Evolutionary conservation across 2,113 vertebrate species (phyloP).

Genomic region (Sporophila hypoxantha): DNA sequence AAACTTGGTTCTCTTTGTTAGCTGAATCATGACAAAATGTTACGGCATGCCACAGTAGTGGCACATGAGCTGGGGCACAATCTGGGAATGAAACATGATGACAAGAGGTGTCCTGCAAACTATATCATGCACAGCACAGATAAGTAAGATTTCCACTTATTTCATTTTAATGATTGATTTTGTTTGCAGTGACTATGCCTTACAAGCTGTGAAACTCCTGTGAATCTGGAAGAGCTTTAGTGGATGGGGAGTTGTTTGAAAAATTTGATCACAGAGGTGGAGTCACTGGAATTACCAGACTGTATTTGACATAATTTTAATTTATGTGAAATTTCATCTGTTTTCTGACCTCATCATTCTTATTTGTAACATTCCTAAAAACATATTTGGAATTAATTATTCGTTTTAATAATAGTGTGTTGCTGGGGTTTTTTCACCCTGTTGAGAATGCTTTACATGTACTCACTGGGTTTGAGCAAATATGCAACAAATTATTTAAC

Average conservation of each 20-base stretch:
- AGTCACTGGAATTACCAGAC: too few species aligned
- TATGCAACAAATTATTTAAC: neutral
- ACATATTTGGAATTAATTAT: neutral
- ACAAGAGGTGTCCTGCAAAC: constrained; percentile 31
- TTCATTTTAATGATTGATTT: neutral
- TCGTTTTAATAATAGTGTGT: neutral
- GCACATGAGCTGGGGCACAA: constrained; percentile 90
- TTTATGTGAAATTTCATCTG: neutral
- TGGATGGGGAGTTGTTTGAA: neutral
- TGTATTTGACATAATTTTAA: neutral
- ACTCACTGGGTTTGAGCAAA: neutral
- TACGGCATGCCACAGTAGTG: constrained; percentile 69
- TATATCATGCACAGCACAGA: constrained; percentile 75
- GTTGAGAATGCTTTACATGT: neutral
- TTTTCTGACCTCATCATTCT: neutral
- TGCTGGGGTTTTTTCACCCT: neutral
- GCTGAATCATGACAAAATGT: constrained; percentile 32
- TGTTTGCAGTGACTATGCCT: neutral
- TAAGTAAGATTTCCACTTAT: constrained; percentile 60
- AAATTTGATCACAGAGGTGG: neutral
- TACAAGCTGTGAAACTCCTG: neutral
- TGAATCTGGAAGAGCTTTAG: neutral
- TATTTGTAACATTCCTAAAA: neutral
- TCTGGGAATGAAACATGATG: constrained; percentile 83
- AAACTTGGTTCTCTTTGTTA: constrained; percentile 41